Conservation (phyloP, 2,888 invertebrate genomes). For the Mechanitis mazaeus region DNA sequence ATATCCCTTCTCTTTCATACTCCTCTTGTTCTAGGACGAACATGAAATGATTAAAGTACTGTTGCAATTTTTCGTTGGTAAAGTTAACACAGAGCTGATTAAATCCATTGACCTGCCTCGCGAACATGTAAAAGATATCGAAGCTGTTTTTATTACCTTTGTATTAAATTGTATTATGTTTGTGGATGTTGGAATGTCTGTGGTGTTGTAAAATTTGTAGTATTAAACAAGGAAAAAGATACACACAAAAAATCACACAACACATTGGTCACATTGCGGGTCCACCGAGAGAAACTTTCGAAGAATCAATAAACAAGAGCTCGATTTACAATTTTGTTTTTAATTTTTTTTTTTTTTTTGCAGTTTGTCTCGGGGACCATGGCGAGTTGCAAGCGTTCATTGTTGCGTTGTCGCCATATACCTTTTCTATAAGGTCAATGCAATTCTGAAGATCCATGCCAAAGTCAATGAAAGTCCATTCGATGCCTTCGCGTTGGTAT, state of each 20-base stretch:
- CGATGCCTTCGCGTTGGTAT: constrained; percentile 95
- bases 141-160: constrained; percentile 33
- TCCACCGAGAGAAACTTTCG: constrained; percentile 48
- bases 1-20: constrained; percentile 93
- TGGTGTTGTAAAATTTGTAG: constrained; percentile 38
- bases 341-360: constrained; percentile 31
- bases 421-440: constrained; percentile 97
- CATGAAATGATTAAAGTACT: constrained; percentile 98
- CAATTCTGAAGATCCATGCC: constrained; percentile 97
- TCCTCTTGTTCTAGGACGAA: constrained; percentile 97
- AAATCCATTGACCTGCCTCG: constrained; percentile 90
- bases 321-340: constrained; percentile 7
- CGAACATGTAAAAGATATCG: constrained; percentile 53
- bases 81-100: constrained; percentile 98
- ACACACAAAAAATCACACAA: constrained; percentile 56
- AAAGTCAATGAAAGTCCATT: constrained; percentile 98
- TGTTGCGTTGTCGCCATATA: constrained; percentile 78
- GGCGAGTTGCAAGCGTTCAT: constrained; percentile 73
- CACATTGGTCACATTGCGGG: constrained; percentile 61
- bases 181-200: constrained; percentile 36
- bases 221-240: constrained; percentile 33
- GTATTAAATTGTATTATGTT: constrained; percentile 34
- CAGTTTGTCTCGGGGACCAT: constrained; percentile 52
- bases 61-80: constrained; percentile 96
- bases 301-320: constrained; percentile 25